Evolutionary conservation across 2,113 vertebrate species (phyloP), one percentile per base, ranked within the genome.

Genomic region (Bubo bubo): DNA sequence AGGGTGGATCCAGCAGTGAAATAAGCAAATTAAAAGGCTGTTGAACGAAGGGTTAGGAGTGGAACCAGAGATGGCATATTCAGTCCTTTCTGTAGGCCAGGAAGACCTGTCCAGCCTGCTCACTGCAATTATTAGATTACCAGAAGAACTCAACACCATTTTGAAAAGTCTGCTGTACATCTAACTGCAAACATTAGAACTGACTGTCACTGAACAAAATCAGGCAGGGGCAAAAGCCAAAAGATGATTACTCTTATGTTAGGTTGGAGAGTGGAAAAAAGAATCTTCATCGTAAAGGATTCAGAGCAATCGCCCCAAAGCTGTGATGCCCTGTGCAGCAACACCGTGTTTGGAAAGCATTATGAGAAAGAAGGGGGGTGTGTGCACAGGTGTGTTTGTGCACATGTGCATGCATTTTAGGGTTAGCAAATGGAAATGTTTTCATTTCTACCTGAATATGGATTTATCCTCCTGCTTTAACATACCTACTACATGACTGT

Each of bases 11-110:
- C 58, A 89, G 43, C 14, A 43, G 43, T 75, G 80, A 90, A 92
- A 79, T 62, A 93, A 92, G 73, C 80, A 93, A 92, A 96, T 92
- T 79, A 84, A 88, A 94, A 95, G 13, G 52, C 37, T 91, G 37
- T 45, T 93, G 47, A 88, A 50, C 1, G 4, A 70, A 55, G 23
- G 39, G 12, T 74, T 68, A 80, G 72, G 88, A 88, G 34, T 32
- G 8, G 75, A 88, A 83, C 41, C 0, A 84, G 89, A 74, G 64
- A 32, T 67, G 55, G 52, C 64, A 59, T 59, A 37, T 87, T 73
- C 59, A 63, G 55, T 80, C 73, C 72, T 71, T 88, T 67, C 79
- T 75, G 43, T 83, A 74, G 67, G 64, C 47, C 56, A 89, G 76
- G 83, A 63, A 74, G 90, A 89, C 88, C 52, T 75, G 80, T 74